Percentiles rank a stretch among this genome's conserved stretches.
These are phyloP conservation scores for Seira ritae DNA, from an alignment of 2,888 invertebrate genomes.

Conservation along the genomic window DNA sequence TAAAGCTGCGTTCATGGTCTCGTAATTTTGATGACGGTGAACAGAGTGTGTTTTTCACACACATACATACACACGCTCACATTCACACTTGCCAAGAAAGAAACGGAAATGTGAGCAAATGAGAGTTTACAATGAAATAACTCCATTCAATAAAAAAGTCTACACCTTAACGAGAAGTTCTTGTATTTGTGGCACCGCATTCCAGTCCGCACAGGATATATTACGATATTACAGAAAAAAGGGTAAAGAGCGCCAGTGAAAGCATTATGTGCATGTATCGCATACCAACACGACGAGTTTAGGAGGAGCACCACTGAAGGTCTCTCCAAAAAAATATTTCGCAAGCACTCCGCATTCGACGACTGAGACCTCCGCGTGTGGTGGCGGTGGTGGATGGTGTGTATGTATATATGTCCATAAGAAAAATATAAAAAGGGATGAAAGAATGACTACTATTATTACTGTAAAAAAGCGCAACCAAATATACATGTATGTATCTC, in stretches of 20 bases:
- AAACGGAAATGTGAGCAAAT: conserved; percentile 11
- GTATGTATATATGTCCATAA: no score
- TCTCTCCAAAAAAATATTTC: background rate
- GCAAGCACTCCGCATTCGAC: background rate
- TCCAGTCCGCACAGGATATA: conserved; percentile 8
- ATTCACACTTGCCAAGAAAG: background rate
- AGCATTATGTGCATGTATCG: conserved; percentile 17
- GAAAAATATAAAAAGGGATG: background rate
- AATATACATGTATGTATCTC: background rate
- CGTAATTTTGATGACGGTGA: no score
- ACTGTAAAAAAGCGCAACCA: background rate
- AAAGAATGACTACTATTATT: background rate
- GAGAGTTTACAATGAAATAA: conserved; percentile 3
- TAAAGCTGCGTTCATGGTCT: no score
- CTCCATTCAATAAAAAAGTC: conserved; percentile 2
- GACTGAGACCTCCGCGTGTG: background rate
- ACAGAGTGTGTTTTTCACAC: no score
- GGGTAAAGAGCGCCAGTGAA: conserved; percentile 45
- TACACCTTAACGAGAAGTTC: conserved; percentile 1
- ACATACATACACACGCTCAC: no score
- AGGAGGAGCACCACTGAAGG: conserved; percentile 9
- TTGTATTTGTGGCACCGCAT: background rate
- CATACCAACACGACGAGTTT: background rate
- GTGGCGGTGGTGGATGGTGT: no score
- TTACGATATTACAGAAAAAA: background rate